Conservation (phyloP, 1,140 invertebrate genomes). For the Macrosteles quadrilineatus region DNA sequence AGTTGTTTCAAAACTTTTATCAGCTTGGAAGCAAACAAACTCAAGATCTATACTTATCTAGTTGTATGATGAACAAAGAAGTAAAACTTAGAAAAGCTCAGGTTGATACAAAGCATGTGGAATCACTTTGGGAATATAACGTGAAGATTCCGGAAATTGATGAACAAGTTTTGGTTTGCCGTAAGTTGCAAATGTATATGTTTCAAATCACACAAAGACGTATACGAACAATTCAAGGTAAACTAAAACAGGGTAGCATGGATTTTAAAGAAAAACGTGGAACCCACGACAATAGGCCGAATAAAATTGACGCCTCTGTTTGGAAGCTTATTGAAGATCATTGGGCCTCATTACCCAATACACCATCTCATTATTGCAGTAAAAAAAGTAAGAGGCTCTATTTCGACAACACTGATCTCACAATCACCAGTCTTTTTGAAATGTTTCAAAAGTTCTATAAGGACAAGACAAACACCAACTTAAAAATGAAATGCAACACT, state of each 20-base stretch:
- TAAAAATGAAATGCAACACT: conserved; percentile 16
- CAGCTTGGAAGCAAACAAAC: no score
- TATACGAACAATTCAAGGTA: conserved; percentile 15
- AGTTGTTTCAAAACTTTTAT: no score
- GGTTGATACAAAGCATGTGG: no score
- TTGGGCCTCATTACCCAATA: no score
- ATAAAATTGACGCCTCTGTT: conserved; percentile 11
- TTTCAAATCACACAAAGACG: conserved; percentile 13
- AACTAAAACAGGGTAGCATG: conserved; percentile 6
- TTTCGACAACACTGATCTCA: conserved; percentile 27
- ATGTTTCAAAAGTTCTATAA: conserved; percentile 27
- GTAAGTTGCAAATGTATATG: background rate
- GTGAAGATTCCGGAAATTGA: conserved; percentile 3
- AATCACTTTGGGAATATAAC: no score
- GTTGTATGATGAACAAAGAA: no score
- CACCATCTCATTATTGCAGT: no score
- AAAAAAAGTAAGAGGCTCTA: conserved; percentile 10
- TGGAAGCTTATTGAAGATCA: conserved; percentile 28
- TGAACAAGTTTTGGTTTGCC: conserved; percentile 8
- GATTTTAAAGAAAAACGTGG: conserved; percentile 16
- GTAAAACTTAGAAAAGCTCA: no score
- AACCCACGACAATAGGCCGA: background rate
- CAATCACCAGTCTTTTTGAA: conserved; percentile 8
- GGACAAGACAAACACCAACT: conserved; percentile 11
- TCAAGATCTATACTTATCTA: no score